Conservation (phyloP, 2,113 vertebrate species). For the Myiagra hebetior region DNA sequence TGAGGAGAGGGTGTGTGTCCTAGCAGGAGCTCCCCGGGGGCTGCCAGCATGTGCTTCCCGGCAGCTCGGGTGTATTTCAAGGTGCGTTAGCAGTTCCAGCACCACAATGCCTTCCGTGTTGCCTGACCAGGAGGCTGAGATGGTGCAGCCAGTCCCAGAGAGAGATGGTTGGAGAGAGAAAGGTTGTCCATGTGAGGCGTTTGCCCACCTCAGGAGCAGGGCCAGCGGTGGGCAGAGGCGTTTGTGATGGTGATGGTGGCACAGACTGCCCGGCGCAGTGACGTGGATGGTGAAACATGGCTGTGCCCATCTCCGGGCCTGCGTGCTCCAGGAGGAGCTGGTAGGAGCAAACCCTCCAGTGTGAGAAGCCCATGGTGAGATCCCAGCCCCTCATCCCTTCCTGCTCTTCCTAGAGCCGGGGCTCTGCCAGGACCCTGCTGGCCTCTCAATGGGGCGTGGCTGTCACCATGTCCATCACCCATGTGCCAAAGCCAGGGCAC, state of each 20-base stretch:
- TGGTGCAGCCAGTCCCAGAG: not conserved
- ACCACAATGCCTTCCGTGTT: accelerated
- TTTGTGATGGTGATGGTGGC: not conserved
- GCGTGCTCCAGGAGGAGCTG: not conserved
- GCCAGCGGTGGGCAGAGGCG: accelerated
- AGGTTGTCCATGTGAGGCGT: not conserved
- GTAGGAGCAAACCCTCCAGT: not conserved
- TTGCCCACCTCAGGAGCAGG: accelerated
- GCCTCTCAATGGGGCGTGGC: accelerated
- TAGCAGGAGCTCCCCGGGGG: not conserved
- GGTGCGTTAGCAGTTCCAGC: accelerated
- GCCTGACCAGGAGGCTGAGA: accelerated
- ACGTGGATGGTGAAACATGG: accelerated
- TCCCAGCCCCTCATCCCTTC: not conserved
- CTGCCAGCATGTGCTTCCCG: not conserved
- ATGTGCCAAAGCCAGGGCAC: not conserved
- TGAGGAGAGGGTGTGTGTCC: not conserved
- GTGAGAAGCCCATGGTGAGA: accelerated
- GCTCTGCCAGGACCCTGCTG: not conserved
- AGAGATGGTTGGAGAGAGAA: not conserved
- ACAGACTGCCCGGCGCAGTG: accelerated
- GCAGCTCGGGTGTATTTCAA: not conserved
- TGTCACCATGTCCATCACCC: not conserved
- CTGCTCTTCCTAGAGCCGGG: not conserved
- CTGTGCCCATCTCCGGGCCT: not conserved